phyloP scores from a whole-genome alignment of 2,113 vertebrate species.

The Corythornis vintsioides region DNA sequence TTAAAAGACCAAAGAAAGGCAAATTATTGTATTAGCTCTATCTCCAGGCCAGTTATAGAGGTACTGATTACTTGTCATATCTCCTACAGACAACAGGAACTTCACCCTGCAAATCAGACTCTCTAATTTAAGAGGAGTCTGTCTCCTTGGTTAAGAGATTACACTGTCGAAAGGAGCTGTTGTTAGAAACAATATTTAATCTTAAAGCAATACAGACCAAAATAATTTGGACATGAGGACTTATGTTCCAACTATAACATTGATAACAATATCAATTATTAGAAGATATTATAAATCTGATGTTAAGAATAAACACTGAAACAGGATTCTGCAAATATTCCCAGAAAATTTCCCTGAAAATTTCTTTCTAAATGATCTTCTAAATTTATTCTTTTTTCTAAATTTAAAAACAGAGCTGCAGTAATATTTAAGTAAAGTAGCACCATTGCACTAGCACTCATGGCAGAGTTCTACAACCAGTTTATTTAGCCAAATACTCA shows the following conservation, averaged over 20 bases:
- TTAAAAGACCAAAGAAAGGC: constrained; percentile 25
- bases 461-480: neutral
- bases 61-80: neutral
- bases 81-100: constrained; percentile 14
- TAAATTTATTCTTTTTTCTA: neutral
- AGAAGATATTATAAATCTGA: neutral
- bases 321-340: neutral
- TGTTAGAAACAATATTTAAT: neutral
- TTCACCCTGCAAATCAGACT: neutral
- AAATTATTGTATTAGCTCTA: constrained; percentile 24
- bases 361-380: neutral
- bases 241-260: neutral
- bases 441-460: too few species aligned
- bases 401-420: neutral
- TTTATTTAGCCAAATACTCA: neutral
- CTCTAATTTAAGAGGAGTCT: neutral
- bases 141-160: neutral
- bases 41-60: neutral
- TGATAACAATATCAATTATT: neutral
- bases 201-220: neutral
- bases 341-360: neutral
- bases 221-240: neutral
- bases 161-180: neutral
- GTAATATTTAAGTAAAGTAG: too few species aligned
- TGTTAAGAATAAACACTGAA: neutral